These are phyloP conservation scores for Tipula confusa DNA, from an alignment of 2,888 invertebrate genomes.

Conservation along the genomic window DNA sequence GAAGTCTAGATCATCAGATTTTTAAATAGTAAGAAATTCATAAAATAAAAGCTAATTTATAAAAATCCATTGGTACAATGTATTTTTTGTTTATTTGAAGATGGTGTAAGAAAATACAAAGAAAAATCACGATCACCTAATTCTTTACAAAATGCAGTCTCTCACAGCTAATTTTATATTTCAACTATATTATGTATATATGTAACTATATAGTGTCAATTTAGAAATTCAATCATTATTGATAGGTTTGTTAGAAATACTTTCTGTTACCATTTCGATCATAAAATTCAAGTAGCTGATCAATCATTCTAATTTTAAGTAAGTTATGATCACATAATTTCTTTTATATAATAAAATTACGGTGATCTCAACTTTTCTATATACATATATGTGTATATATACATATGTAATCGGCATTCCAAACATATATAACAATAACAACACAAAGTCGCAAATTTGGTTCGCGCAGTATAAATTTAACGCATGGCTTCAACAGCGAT, in stretches of 20 bases:
- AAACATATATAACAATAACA: no score
- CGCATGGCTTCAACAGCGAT: not conserved
- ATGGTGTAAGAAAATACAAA: no score
- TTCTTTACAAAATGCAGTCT: no score
- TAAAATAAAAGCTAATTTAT: no score
- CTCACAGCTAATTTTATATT: not conserved
- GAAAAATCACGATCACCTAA: no score
- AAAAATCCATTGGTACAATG: no score
- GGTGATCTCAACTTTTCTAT: not conserved
- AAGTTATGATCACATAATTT: not conserved
- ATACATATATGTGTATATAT: not conserved
- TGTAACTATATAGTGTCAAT: not conserved
- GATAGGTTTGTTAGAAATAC: not conserved
- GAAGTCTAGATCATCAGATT: no score
- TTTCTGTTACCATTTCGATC: not conserved
- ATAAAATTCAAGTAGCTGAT: not conserved
- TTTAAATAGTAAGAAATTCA: no score
- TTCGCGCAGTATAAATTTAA: not conserved
- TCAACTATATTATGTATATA: no score
- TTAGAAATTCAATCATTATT: not conserved
- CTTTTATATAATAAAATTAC: not conserved
- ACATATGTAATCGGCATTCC: not conserved
- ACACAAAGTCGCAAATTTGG: not conserved
- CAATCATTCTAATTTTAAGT: not conserved
- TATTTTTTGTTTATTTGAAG: no score